A percentile compares a stretch with the other conserved stretches of the same genome.
Conservation (phyloP, 2,888 invertebrate species). For the Elegia similella region DNA sequence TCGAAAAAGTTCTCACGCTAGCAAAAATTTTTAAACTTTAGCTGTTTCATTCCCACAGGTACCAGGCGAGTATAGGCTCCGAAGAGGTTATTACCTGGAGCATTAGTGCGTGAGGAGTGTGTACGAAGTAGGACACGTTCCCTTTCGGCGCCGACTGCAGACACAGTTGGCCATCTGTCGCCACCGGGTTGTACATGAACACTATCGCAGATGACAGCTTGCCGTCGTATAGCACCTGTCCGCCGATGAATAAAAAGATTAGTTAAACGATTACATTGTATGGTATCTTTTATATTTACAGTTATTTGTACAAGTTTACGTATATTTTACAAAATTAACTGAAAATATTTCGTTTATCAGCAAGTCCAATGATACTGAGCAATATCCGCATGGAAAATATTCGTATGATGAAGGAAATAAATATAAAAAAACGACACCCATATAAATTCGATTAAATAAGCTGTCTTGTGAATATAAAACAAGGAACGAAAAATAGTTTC, state of each 20-base stretch:
- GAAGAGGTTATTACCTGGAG: conserved; percentile 86
- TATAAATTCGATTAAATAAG: no score
- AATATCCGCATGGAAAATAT: no score
- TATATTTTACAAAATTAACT: no score
- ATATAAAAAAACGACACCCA: no score
- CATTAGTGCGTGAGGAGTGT: conserved; percentile 99
- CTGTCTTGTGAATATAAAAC: no score
- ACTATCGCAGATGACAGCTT: conserved; percentile 98
- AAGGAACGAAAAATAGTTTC: no score
- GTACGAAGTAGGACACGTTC: conserved; percentile 98
- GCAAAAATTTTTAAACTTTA: neutral
- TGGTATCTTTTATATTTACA: neutral
- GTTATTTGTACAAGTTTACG: neutral
- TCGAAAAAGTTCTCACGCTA: conserved; percentile 11
- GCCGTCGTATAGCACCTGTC: conserved; percentile 98
- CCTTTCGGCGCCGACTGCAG: conserved; percentile 99
- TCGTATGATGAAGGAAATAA: no score
- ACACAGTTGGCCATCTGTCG: conserved; percentile 99
- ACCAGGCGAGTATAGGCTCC: conserved; percentile 36
- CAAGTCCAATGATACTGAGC: no score
- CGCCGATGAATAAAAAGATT: conserved; percentile 18
- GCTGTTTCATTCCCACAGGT: conserved; percentile 19
- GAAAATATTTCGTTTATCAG: no score
- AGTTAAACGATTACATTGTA: conserved; percentile 13
- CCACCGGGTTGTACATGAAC: conserved; percentile 99